These are phyloP conservation scores for Psittacula echo DNA, from an alignment of 2,797 vertebrate species.

Conservation along the genomic window DNA sequence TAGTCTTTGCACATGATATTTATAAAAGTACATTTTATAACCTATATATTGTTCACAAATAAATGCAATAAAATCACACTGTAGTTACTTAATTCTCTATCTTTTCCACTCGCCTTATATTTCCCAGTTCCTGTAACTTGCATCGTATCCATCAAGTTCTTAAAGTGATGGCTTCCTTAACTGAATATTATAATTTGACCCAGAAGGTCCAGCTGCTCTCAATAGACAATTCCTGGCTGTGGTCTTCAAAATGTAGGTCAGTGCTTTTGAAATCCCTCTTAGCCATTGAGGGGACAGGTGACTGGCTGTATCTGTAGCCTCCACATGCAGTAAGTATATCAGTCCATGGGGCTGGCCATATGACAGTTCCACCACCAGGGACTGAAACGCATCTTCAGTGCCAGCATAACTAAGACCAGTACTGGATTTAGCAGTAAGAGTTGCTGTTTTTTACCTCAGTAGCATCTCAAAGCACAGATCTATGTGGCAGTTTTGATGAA, in stretches of 20 bases:
- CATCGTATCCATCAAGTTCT: neutral
- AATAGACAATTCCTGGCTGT: neutral
- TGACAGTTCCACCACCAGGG: constrained; percentile 50
- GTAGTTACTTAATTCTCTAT: neutral
- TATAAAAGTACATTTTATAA: neutral
- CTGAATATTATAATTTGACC: neutral
- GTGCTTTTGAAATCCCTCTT: neutral
- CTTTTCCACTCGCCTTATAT: neutral
- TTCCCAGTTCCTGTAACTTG: constrained; percentile 1
- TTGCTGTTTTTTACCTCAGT: neutral
- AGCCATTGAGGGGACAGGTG: constrained; percentile 13
- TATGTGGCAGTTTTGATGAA: neutral
- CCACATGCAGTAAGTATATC: neutral
- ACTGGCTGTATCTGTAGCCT: constrained; percentile 45
- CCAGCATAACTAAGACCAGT: constrained; percentile 26
- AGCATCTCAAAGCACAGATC: neutral
- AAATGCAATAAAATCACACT: neutral
- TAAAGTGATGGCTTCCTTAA: neutral
- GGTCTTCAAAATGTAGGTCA: constrained; percentile 56
- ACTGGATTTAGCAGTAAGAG: neutral
- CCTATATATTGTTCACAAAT: neutral
- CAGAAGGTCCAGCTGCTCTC: constrained; percentile 56
- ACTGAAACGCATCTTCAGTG: neutral
- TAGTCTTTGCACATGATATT: neutral
- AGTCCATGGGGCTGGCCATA: neutral